Evolutionary conservation across 2,113 vertebrate genomes (phyloP).

Genomic region (Cariama cristata): DNA sequence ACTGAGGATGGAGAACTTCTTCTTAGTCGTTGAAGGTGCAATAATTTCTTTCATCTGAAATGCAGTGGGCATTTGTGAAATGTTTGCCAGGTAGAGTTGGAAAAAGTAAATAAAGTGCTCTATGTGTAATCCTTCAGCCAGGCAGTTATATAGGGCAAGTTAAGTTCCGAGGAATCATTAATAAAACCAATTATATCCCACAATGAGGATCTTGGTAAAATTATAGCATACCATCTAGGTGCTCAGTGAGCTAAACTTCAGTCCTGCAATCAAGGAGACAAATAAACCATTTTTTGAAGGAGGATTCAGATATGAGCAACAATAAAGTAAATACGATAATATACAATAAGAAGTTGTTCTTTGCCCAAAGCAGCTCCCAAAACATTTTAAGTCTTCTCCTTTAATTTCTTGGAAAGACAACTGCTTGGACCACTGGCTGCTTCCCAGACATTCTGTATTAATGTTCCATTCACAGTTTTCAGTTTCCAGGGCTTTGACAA

Average conservation of each 20-base stretch:
- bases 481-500: constrained; percentile 14
- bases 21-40: not conserved
- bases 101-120: not conserved
- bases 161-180: not conserved
- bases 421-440: not conserved
- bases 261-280: not conserved
- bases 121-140: not conserved
- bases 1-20: not conserved
- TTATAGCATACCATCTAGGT: not conserved
- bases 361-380: not conserved
- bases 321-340: not conserved
- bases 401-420: constrained; percentile 15
- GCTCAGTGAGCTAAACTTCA: not conserved
- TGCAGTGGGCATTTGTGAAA: not conserved
- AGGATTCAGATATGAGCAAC: not conserved
- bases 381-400: not conserved
- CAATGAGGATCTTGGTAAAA: not conserved
- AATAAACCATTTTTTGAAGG: not conserved
- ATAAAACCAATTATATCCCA: not conserved
- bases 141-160: not conserved
- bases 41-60: not conserved
- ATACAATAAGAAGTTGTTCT: not conserved
- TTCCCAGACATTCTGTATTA: constrained; percentile 15
- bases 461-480: constrained; percentile 1
- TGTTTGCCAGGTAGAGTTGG: not conserved